A percentile compares a stretch with the other conserved stretches of the same genome.
These are phyloP conservation scores for Menidia menidia DNA, from an alignment of 2,797 vertebrate genomes.

Conservation along the genomic window DNA sequence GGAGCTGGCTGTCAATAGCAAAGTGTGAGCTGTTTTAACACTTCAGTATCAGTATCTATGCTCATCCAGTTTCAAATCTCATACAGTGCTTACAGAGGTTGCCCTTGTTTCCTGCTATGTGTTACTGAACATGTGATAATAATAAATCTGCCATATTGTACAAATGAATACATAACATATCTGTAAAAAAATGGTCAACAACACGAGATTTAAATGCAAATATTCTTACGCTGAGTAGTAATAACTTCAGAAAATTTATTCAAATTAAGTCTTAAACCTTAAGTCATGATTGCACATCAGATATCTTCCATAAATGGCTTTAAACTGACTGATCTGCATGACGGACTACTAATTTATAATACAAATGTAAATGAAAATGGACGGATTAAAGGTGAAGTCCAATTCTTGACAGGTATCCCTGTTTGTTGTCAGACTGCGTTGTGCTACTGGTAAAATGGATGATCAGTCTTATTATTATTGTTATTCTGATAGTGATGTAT, in stretches of 20 bases:
- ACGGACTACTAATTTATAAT: neutral
- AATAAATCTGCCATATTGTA: conserved; percentile 6
- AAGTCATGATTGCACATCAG: neutral
- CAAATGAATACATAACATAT: too few species aligned
- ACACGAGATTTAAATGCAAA: too few species aligned
- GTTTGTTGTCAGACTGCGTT: neutral
- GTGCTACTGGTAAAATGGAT: neutral
- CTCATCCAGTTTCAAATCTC: conserved; percentile 49
- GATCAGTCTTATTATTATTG: neutral
- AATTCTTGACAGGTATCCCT: too few species aligned
- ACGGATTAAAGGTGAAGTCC: too few species aligned
- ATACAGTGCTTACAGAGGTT: conserved; percentile 24
- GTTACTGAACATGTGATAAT: conserved; percentile 16
- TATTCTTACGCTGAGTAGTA: too few species aligned
- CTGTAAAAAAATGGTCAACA: too few species aligned
- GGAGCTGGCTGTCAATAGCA: conserved; percentile 1
- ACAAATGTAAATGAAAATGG: neutral
- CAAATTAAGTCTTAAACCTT: neutral
- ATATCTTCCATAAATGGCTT: neutral
- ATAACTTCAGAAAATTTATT: neutral
- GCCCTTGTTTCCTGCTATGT: conserved; percentile 22
- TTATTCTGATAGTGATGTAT: neutral
- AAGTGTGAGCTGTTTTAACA: conserved; percentile 43
- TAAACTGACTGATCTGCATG: neutral
- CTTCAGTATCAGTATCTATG: conserved; percentile 14